Evolutionary conservation across 1,140 invertebrate genomes (phyloP).

Genomic region (Drosophila persimilis): DNA sequence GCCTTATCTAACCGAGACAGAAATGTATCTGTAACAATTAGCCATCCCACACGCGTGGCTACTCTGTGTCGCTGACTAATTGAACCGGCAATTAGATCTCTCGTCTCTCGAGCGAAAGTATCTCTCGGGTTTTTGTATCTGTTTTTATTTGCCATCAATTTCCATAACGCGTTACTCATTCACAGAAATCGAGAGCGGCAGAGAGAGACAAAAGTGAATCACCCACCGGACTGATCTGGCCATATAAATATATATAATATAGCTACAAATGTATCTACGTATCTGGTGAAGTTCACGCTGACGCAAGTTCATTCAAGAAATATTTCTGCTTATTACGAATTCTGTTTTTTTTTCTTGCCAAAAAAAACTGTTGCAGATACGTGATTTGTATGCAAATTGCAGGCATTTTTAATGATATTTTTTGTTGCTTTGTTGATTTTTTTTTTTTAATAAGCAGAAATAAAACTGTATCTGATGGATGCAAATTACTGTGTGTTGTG

Average conservation of each 20-base stretch:
- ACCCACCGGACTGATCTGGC: slow-evolving; percentile 31
- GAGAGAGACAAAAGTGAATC: slow-evolving; percentile 57
- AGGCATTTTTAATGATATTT: slow-evolving; percentile 23
- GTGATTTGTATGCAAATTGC: slow-evolving; percentile 72
- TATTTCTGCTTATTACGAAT: slow-evolving; percentile 36
- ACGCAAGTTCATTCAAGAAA: slow-evolving; percentile 70
- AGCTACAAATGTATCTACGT: slow-evolving; percentile 30
- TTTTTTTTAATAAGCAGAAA: slow-evolving; percentile 40
- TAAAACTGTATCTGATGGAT: slow-evolving; percentile 65
- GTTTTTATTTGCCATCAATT: slow-evolving; percentile 65
- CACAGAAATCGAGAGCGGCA: slow-evolving; percentile 16
- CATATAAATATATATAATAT: slow-evolving; percentile 1
- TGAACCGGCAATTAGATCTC: slow-evolving; percentile 50
- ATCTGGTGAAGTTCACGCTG: slow-evolving; percentile 30
- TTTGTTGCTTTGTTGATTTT: background rate
- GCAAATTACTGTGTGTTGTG: slow-evolving; percentile 44
- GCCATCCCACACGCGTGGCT: slow-evolving; percentile 15
- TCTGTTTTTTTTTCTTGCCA: slow-evolving; percentile 19
- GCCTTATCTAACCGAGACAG: slow-evolving; percentile 2
- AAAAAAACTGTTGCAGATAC: slow-evolving; percentile 51
- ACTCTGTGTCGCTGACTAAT: slow-evolving; percentile 51
- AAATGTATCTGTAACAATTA: slow-evolving; percentile 23
- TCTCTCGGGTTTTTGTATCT: slow-evolving; percentile 7
- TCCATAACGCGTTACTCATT: slow-evolving; percentile 70
- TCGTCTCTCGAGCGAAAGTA: slow-evolving; percentile 56